Evolutionary conservation across 2,888 invertebrate genomes (phyloP).

Genomic region (Drepana falcataria): DNA sequence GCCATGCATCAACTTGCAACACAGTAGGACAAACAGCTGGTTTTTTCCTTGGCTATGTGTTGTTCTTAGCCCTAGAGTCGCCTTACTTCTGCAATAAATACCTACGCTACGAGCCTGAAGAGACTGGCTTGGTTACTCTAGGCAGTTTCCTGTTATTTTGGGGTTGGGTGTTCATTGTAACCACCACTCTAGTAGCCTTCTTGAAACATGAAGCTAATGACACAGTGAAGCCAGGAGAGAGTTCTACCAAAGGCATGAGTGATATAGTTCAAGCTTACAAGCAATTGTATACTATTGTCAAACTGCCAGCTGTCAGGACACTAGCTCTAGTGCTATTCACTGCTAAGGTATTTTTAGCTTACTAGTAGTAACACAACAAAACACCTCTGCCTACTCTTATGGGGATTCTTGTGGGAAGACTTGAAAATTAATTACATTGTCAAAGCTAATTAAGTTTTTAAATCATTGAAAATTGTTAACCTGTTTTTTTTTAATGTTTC

Average conservation of each 20-base stretch:
- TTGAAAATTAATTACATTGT: no score
- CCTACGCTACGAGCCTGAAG: constrained; percentile 83
- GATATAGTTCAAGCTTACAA: constrained; percentile 85
- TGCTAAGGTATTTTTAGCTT: constrained; percentile 83
- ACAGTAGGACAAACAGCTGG: constrained; percentile 99
- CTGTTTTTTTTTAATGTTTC: constrained; percentile 20
- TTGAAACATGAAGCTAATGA: constrained; percentile 89
- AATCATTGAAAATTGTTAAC: no score
- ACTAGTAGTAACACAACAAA: not conserved
- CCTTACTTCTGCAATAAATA: constrained; percentile 97
- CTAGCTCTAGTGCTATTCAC: constrained; percentile 91
- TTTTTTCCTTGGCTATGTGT: constrained; percentile 96
- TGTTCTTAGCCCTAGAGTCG: constrained; percentile 97
- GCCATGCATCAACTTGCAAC: constrained; percentile 99
- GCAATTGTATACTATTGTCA: constrained; percentile 89
- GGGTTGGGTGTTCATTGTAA: constrained; percentile 93
- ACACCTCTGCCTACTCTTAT: no score
- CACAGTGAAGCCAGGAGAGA: constrained; percentile 31
- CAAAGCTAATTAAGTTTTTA: no score
- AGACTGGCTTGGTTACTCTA: constrained; percentile 85
- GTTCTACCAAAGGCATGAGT: constrained; percentile 52
- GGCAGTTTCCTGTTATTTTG: constrained; percentile 95
- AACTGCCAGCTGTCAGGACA: constrained; percentile 88
- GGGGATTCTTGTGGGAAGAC: no score
- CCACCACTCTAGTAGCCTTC: constrained; percentile 92